A percentile compares a stretch with the other conserved stretches of the same genome.
These are phyloP conservation scores for Venustaconcha ellipsiformis DNA, from an alignment of 1,140 invertebrate species.

Conservation along the genomic window DNA sequence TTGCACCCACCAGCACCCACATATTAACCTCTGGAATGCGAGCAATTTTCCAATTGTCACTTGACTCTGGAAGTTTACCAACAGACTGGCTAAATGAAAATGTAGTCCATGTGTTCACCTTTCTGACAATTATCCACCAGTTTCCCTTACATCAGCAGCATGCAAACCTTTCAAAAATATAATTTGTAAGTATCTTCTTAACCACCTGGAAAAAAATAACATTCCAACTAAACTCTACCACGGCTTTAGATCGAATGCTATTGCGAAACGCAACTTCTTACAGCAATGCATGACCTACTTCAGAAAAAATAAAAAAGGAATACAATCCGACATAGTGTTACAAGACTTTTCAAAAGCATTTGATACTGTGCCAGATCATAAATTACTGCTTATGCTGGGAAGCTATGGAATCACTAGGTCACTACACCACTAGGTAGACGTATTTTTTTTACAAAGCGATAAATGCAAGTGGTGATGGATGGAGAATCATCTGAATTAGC, in stretches of 20 bases:
- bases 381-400: too few species aligned
- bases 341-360: slow-evolving; percentile 10
- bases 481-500: slow-evolving; percentile 8
- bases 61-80: slow-evolving; percentile 1
- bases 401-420: slow-evolving; percentile 5
- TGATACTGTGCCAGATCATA: too few species aligned
- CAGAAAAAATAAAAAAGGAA: too few species aligned
- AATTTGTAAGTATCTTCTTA: too few species aligned
- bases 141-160: too few species aligned
- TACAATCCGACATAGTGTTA: neutral
- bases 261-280: too few species aligned
- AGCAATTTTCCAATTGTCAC: slow-evolving; percentile 2
- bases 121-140: too few species aligned
- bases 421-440: neutral
- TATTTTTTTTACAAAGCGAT: neutral
- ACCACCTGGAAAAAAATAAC: too few species aligned
- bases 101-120: slow-evolving; percentile 15
- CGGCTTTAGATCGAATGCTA: too few species aligned
- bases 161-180: too few species aligned
- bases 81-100: slow-evolving; percentile 17
- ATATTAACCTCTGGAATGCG: neutral
- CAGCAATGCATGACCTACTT: too few species aligned
- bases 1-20: neutral
- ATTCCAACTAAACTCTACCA: too few species aligned
- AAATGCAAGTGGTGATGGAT: slow-evolving; percentile 20